Base-by-base conservation (phyloP, 2,113 vertebrate genomes). In the Erythrocercus mccallii region DNA sequence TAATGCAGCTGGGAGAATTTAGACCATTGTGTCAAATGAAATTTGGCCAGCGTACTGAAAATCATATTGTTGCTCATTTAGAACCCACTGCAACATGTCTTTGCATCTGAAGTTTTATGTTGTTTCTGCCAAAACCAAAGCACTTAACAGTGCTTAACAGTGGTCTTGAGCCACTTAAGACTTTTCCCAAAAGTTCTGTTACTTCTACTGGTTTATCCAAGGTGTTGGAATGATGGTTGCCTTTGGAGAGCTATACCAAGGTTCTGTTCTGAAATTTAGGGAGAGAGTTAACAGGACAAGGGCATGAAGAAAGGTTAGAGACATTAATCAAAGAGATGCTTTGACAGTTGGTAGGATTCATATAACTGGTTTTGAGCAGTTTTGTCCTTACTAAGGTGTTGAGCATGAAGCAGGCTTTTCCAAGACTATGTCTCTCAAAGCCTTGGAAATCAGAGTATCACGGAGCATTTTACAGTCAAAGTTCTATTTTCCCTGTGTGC, bases 101-200 rank as follows among this genome's bases (percentile, higher is more conserved):
- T 57, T 90, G 27, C 56, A 45, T 38, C 10, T 64, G n/a, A 76
- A 1, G 1, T 16, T 71, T 31, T 40, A 45, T n/a, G 4, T 47
- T 70, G 4, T 79, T 76, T 69, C 38, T 88, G 37, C 58, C 25
- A 27, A 83, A 83, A 35, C 28, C 45, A 40, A 57, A 82, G 33
- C 1, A 0, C 24, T 72, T n/a, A n/a, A n/a, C n/a, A n/a, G 23
- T 2, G 4, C 38, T 33, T 56, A 24, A 44, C 12, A 37, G 9
- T 12, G 18, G 37, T 90, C 27, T 64, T 23, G 65, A 87, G 37
- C 79, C 9, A 1, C 19, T 37, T 37, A 64, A 71, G 37, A 25
- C 37, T 69, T 89, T 79, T 48, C 16, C 17, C 12, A 21, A 20
- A 57, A 30, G 28, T 80, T 92, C 30, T 42, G 12, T 70, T 85